Evolutionary conservation across 1,140 invertebrate species (phyloP), one percentile per base, ranked within the genome.

Genomic region (Sitophilus oryzae): DNA sequence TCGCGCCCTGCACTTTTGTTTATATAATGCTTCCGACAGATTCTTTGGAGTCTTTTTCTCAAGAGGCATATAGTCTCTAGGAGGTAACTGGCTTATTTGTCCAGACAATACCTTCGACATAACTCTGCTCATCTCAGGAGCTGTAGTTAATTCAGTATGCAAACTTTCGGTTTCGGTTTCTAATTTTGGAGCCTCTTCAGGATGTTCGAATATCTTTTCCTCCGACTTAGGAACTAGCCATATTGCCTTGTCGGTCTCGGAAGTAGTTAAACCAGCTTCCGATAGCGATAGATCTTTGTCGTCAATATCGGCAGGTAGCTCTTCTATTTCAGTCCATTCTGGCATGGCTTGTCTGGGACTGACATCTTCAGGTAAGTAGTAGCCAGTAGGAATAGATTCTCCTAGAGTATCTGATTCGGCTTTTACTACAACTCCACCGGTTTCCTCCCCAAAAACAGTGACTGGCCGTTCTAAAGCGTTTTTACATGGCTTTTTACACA

Each of bases 381-480:
- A 56, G 11, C 53, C 53, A 0, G 53, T 34, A 16, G 53, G 53
- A 20, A 50, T 19, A 6, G 38, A 15, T 36, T 56, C 53, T 8
- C 38, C 22, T 14, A 38, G 42, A 14, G 46, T 50, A 20, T 49
- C 45, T 0, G 10, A n/a, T 22, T 49, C 53, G 0, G 8, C 37
- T 35, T 44, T 44, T 25, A 23, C 34, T 18, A 56, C 34, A 9
- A 56, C 42, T 11, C 53, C 53, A 16, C 46, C 53, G 37, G 53
- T 56, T 56, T 56, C 53, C 43, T 56, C 53, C 9, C 38, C 53
- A 56, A 56, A 56, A 9, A 43, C 10, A 14, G 23, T 44, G n/a
- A n/a, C n/a, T 22, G 23, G 45, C 9, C 53, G 11, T 34, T 56
- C 53, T 44, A 30, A 16, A 19, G 43, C 52, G 40, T 54, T 54